Percentiles rank a stretch among this genome's conserved stretches.
Conservation (phyloP, 2,888 invertebrate species). For the Ennomos fuscantarius region DNA sequence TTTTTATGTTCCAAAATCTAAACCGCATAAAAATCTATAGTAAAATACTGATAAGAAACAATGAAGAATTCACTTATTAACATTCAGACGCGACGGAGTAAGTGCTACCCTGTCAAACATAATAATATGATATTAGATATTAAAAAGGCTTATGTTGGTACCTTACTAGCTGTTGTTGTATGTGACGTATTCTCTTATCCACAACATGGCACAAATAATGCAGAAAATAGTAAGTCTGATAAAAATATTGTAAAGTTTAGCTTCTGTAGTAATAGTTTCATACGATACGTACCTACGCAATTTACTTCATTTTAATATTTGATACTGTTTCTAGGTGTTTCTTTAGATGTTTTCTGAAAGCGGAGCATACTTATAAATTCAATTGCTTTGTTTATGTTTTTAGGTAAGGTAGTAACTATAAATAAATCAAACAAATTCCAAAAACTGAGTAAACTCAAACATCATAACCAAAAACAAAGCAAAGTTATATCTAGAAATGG, state of each 20-base stretch:
- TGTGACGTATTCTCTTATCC: slow-evolving; percentile 2
- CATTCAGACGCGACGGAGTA: neutral
- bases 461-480: too few relatives aligned
- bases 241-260: too few relatives aligned
- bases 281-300: too few relatives aligned
- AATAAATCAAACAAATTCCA: too few relatives aligned
- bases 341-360: too few relatives aligned
- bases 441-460: too few relatives aligned
- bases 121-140: slow-evolving; percentile 9
- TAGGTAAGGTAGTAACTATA: neutral
- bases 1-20: slow-evolving; percentile 23
- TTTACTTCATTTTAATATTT: too few relatives aligned
- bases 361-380: too few relatives aligned
- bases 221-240: slow-evolving; percentile 1
- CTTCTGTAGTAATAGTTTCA: too few relatives aligned
- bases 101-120: neutral
- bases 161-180: slow-evolving; percentile 3
- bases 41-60: slow-evolving; percentile 9
- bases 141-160: neutral
- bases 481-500: neutral
- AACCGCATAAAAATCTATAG: slow-evolving; percentile 23
- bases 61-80: slow-evolving; percentile 7
- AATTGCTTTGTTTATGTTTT: too few relatives aligned
- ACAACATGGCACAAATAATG: neutral
- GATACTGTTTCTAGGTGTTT: too few relatives aligned